Percentiles rank a stretch among this genome's conserved stretches.
phyloP scores from a whole-genome alignment of 2,113 vertebrate species.

The Channa maculata region DNA sequence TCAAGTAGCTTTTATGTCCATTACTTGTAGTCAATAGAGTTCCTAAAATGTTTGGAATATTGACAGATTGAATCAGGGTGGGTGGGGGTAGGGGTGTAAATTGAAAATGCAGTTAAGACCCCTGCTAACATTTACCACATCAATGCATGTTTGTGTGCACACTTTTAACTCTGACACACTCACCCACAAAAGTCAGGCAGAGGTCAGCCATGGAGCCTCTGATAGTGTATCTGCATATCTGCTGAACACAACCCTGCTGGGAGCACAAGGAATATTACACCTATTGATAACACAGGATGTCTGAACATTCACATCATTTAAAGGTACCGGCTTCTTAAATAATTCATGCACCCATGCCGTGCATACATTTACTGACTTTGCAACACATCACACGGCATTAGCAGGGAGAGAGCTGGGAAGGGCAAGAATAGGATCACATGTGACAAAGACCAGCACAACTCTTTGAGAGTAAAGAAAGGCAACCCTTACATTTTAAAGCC shows the following conservation, averaged over 20 bases:
- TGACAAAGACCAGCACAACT: slow-evolving; percentile 14
- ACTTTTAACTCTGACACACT: slow-evolving; percentile 11
- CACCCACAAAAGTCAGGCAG: slow-evolving; percentile 20
- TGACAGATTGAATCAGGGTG: slow-evolving; percentile 16
- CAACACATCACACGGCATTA: slow-evolving; percentile 37
- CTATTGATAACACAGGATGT: slow-evolving; percentile 59
- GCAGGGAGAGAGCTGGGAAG: neutral
- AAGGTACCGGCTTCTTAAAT: slow-evolving; percentile 54
- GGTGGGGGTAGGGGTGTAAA: neutral
- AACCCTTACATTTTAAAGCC: slow-evolving; percentile 28
- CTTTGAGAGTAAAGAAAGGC: slow-evolving; percentile 23
- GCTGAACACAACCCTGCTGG: slow-evolving; percentile 43
- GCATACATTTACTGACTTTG: slow-evolving; percentile 58
- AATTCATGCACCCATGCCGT: slow-evolving; percentile 44
- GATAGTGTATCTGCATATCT: slow-evolving; percentile 51
- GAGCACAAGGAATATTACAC: slow-evolving; percentile 52
- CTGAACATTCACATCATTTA: slow-evolving; percentile 57
- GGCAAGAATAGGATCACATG: slow-evolving; percentile 23
- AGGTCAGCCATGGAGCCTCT: slow-evolving; percentile 42
- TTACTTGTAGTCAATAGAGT: slow-evolving; percentile 41
- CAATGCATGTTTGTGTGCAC: neutral
- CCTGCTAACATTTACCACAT: neutral
- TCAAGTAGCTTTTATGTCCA: slow-evolving; percentile 43
- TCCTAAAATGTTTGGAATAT: slow-evolving; percentile 27
- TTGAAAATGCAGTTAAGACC: neutral